Base-by-base conservation (phyloP, 2,797 vertebrate genomes). In the Leucoraja ocellata region DNA sequence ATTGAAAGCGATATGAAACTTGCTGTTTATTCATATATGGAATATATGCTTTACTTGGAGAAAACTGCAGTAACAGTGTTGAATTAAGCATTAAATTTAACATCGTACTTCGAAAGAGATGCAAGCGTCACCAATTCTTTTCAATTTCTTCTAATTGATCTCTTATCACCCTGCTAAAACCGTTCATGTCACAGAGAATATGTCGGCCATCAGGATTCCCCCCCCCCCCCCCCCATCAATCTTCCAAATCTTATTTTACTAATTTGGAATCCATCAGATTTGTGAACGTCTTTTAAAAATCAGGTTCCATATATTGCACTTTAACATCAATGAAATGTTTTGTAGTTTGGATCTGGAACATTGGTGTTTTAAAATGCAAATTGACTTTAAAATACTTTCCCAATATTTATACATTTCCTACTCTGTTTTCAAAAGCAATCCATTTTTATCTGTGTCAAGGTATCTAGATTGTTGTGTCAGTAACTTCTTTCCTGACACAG, bases 1-100 rank as follows among this genome's bases (percentile, higher is more conserved):
- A 93, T 93, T 94, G 94, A 94, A 94, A 93, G 94, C 94, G 93
- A 94, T 94, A 93, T 94, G 93, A 92, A 92, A 92, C 36, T 92
- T 92, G 90, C 71, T 28, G 71, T 10, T 92, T 92, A 76, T 76
- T 54, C 11, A 92, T 46, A 92, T 92, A 54, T 28, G 73, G 21
- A 71, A 91, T 71, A 84, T 28, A 10, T 76, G 90, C 39, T 92
- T 92, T 92, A 23, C 65, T 65, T 46, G 21, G 13, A 92, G 71
- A 54, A 76, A 76, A n/a, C 46, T 73, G 71, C 71, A 92, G 39
- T 73, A 92, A 92, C 39, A 92, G 90, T 73, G 71, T 73, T 73
- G 23, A 92, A 68, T 58, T 61, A 92, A 84, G 71, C 54, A 46
- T 58, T 76, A 36, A 91, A 91, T 91, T 91, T 91, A 74, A 74